Percentiles rank a stretch among this genome's conserved stretches.
These are phyloP conservation scores for Eretmochelys imbricata DNA, from an alignment of 2,113 vertebrate species.

Conservation along the genomic window DNA sequence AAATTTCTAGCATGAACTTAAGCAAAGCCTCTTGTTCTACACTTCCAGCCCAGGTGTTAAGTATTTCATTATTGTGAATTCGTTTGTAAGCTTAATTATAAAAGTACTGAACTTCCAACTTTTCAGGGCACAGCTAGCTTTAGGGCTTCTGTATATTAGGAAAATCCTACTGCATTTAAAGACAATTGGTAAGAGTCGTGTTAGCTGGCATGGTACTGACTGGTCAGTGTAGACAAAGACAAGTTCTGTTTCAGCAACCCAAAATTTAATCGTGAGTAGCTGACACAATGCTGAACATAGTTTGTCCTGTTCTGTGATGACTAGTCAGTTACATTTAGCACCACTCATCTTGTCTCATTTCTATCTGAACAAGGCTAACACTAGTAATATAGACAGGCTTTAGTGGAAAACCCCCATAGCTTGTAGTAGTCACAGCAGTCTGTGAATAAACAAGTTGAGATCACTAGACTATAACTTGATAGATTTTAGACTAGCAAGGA, in stretches of 20 bases:
- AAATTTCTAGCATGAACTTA: background rate
- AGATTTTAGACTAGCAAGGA: background rate
- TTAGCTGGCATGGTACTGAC: background rate
- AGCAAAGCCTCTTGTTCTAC: background rate
- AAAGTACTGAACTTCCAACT: background rate
- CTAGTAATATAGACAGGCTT: background rate
- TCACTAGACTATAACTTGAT: background rate
- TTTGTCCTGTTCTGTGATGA: background rate
- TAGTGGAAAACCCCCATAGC: background rate
- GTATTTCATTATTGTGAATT: background rate
- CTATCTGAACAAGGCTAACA: background rate
- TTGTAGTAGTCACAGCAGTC: background rate
- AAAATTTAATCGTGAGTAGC: background rate
- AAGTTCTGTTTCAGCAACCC: fast-evolving
- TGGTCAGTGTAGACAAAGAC: background rate
- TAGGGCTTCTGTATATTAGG: background rate
- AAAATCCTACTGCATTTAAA: fast-evolving
- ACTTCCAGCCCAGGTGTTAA: background rate
- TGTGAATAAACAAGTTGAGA: conserved; percentile 5
- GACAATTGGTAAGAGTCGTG: background rate
- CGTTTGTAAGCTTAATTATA: background rate
- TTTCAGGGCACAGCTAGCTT: background rate
- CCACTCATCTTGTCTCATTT: background rate
- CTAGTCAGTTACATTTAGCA: background rate
- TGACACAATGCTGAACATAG: background rate